A percentile compares a stretch with the other conserved stretches of the same genome.
Evolutionary conservation across 2,888 invertebrate species (phyloP).

Genomic region (Cryptocephalus primarius): DNA sequence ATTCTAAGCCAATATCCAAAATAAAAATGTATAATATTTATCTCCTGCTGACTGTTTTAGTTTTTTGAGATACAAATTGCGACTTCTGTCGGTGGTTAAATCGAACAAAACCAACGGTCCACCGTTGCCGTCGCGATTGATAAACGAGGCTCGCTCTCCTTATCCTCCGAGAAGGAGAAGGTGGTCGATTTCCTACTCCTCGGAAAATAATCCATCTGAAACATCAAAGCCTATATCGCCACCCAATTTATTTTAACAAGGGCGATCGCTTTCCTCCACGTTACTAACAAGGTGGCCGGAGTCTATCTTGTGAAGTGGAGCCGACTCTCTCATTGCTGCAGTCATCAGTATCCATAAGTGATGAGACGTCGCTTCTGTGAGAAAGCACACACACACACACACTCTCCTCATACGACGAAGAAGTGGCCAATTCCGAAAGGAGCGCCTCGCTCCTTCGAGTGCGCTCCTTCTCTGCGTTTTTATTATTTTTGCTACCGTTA

Average conservation of each 20-base stretch:
- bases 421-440: slow-evolving; percentile 31
- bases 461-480: slow-evolving; percentile 24
- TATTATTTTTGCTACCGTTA: slow-evolving; percentile 31
- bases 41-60: too few species aligned
- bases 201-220: slow-evolving; percentile 18
- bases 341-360: slow-evolving; percentile 73
- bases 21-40: too few species aligned
- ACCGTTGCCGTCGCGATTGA: too few species aligned
- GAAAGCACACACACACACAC: slow-evolving; percentile 13
- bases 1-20: too few species aligned
- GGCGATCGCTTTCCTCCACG: slow-evolving; percentile 18
- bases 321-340: slow-evolving; percentile 47
- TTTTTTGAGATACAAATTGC: too few species aligned
- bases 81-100: too few species aligned
- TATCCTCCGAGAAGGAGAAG: too few species aligned
- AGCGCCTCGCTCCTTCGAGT: slow-evolving; percentile 6
- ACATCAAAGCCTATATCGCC: slow-evolving; percentile 34
- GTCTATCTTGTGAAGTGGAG: slow-evolving; percentile 7
- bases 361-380: slow-evolving; percentile 39
- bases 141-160: too few species aligned
- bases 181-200: too few species aligned
- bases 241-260: slow-evolving; percentile 39
- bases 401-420: too few species aligned
- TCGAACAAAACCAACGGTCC: too few species aligned
- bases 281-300: slow-evolving; percentile 32